phyloP scores from a whole-genome alignment of 1,140 invertebrate species.

The Drosophila obscura region DNA sequence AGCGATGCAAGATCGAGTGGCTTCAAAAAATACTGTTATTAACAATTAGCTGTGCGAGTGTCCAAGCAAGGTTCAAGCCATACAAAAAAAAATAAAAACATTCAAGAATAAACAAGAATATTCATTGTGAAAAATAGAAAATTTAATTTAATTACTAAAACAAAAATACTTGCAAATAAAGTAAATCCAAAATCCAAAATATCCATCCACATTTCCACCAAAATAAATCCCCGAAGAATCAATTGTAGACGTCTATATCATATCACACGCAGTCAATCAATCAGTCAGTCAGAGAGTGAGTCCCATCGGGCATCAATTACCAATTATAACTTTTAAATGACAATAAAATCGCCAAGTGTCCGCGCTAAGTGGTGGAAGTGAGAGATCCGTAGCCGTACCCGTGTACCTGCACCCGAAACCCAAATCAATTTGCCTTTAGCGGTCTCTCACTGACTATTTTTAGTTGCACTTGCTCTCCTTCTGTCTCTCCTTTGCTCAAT shows the following conservation, averaged over 20 bases:
- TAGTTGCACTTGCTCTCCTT: slow-evolving; percentile 69
- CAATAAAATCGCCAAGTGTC: slow-evolving; percentile 60
- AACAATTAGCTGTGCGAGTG: slow-evolving; percentile 41
- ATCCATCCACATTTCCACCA: neutral
- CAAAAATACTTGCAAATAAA: no score
- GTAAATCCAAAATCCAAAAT: neutral
- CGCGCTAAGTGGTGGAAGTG: slow-evolving; percentile 19
- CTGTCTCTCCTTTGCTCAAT: slow-evolving; percentile 58
- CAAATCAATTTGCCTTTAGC: slow-evolving; percentile 65
- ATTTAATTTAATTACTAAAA: no score
- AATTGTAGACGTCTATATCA: slow-evolving; percentile 17
- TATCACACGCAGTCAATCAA: slow-evolving; percentile 39
- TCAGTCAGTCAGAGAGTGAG: neutral
- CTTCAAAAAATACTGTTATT: slow-evolving; percentile 35
- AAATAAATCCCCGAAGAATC: slow-evolving; percentile 29
- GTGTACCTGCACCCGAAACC: slow-evolving; percentile 10
- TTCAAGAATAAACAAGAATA: no score
- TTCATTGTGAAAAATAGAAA: no score
- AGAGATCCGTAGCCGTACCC: slow-evolving; percentile 10
- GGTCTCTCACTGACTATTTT: slow-evolving; percentile 68
- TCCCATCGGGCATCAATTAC: slow-evolving; percentile 35
- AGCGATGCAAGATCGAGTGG: slow-evolving; percentile 43
- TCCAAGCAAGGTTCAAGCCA: slow-evolving; percentile 3
- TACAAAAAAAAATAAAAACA: neutral
- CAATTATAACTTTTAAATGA: slow-evolving; percentile 46